Evolutionary conservation across 2,113 vertebrate species (phyloP).

Genomic region (Hemicordylus capensis): DNA sequence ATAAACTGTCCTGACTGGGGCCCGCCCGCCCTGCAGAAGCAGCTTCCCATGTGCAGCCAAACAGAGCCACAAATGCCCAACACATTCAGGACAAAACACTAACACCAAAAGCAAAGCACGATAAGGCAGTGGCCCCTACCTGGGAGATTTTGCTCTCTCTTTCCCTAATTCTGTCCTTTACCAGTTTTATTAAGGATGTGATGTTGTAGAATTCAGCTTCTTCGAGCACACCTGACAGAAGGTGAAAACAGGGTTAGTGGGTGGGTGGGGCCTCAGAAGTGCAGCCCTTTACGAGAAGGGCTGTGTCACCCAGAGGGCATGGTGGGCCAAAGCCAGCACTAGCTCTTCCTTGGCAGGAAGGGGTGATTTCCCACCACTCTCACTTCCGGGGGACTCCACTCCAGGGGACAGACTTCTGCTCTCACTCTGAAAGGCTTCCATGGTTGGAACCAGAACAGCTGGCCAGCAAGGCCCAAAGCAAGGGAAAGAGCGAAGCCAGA

Average conservation of each 20-base stretch:
- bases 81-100: neutral
- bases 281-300: neutral
- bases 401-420: neutral
- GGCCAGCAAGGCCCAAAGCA: neutral
- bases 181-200: conserved; percentile 96
- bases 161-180: conserved; percentile 98
- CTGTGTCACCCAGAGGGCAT: neutral
- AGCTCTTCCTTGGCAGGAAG: too few relatives aligned
- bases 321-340: accelerated
- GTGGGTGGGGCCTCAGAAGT: neutral
- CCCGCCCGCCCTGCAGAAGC: neutral
- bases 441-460: neutral
- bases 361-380: too few relatives aligned
- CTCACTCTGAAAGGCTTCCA: neutral
- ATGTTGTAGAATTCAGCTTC: conserved; percentile 99
- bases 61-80: neutral
- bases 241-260: conserved; percentile 11
- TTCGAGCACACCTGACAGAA: conserved; percentile 88
- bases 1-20: too few relatives aligned
- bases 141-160: conserved; percentile 94
- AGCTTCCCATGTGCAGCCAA: neutral
- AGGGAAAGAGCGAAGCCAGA: neutral
- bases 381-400: too few relatives aligned
- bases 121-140: conserved; percentile 72
- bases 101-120: neutral